Conservation (phyloP, 2,113 vertebrate species). For the Procavia capensis region DNA sequence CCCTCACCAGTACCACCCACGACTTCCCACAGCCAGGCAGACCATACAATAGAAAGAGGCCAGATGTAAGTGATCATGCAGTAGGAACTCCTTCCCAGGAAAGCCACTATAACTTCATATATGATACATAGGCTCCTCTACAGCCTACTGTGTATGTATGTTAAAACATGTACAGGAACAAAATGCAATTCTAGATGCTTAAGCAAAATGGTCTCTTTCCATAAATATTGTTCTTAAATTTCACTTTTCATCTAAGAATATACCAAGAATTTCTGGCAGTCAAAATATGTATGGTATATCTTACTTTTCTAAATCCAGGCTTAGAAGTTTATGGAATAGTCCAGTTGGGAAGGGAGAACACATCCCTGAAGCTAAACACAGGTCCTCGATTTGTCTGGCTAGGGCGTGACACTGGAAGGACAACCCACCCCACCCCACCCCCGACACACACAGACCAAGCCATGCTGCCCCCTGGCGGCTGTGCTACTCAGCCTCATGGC, state of each 20-base stretch:
- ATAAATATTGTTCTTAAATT: constrained; percentile 12
- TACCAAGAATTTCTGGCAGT: background rate
- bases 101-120: background rate
- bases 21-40: background rate
- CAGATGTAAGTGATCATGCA: background rate
- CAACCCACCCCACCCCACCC: no score
- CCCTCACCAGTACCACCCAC: background rate
- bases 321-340: background rate
- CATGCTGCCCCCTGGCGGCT: background rate
- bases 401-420: background rate
- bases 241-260: background rate
- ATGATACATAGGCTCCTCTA: background rate
- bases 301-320: background rate
- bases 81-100: background rate
- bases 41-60: background rate
- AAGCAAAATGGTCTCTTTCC: background rate
- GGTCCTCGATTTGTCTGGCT: background rate
- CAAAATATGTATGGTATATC: background rate
- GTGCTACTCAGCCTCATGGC: background rate
- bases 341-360: background rate
- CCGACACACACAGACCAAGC: no score
- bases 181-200: constrained; percentile 24
- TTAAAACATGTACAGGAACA: background rate
- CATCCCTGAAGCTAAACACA: background rate
- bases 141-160: background rate